A percentile compares a stretch with the other conserved stretches of the same genome.
Conservation (phyloP, 2,797 vertebrate species). For the Nyctibius grandis region DNA sequence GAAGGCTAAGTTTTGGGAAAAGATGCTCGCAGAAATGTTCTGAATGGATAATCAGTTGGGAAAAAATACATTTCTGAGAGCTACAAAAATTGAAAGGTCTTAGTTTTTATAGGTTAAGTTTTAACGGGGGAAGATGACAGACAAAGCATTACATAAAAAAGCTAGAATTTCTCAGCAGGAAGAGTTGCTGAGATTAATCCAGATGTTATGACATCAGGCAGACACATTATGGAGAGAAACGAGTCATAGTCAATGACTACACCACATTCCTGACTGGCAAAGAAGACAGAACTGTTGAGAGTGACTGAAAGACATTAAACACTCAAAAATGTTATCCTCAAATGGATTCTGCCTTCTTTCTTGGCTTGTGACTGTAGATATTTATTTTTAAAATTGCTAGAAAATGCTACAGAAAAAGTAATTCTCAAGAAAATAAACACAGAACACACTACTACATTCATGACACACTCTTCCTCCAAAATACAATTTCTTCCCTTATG, state of each 20-base stretch:
- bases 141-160: background rate
- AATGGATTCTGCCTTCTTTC: background rate
- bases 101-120: background rate
- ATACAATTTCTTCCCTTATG: background rate
- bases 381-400: background rate
- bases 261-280: background rate
- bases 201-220: background rate
- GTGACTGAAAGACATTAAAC: background rate
- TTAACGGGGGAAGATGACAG: background rate
- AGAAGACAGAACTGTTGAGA: background rate
- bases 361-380: background rate
- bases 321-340: background rate
- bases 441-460: background rate
- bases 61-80: background rate
- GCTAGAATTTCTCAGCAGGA: background rate
- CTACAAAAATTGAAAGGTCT: background rate
- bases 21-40: background rate
- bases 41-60: background rate
- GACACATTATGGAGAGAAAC: background rate
- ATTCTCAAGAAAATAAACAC: background rate
- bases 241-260: background rate
- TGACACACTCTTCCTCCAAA: background rate
- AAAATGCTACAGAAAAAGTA: background rate
- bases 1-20: background rate
- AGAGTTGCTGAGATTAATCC: background rate